Base-by-base conservation (phyloP, 1,140 invertebrate genomes). In the Eumaeus atala region DNA sequence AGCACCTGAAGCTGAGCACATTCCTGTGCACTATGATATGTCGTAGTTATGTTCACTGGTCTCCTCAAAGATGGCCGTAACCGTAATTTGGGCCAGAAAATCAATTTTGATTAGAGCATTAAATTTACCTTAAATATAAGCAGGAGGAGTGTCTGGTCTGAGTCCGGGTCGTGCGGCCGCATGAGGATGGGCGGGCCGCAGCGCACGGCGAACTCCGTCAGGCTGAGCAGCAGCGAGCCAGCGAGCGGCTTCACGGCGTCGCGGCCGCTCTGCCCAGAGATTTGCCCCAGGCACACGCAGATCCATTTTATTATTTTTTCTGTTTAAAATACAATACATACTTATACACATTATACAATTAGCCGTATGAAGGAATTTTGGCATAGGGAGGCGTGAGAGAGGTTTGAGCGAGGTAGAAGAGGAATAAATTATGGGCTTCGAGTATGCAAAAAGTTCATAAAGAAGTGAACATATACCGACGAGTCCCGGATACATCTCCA, bases 151-250 rank as follows among this genome's bases (percentile, higher is more conserved):
- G 78, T 90, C 72, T 98, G 96, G 68, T 97, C 95, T 51, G 94
- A 91, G 77, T 97, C 96, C 18, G 93, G 93, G 0, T 97, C 93
- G 33, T 12, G 14, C 10, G 11, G 48, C 54, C 94, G 86, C 16
- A 95, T 96, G 0, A 91, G 70, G 14, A 94, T 89, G 0, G 94
- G 91, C 0, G 96, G 95, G 8, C 96, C 96, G 54, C 95, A 94
- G 12, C 92, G 92, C 91, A 98, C 96, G 54, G 96, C 97, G 93
- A 96, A 98, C 88, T 98, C 96, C 0, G 95, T 95, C 34, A 98
- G 87, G 77, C 95, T 97, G 54, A 98, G 92, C 64, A 98, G 90
- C 68, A 98, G 90, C 0, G 95, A 94, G 14, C 96, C 93, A 0
- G 95, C 90, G 33, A 97, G 88, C 62, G 92, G 89, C 88, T 94